Evolutionary conservation across 2,888 invertebrate species (phyloP).

Genomic region (Cynaeus angustus): DNA sequence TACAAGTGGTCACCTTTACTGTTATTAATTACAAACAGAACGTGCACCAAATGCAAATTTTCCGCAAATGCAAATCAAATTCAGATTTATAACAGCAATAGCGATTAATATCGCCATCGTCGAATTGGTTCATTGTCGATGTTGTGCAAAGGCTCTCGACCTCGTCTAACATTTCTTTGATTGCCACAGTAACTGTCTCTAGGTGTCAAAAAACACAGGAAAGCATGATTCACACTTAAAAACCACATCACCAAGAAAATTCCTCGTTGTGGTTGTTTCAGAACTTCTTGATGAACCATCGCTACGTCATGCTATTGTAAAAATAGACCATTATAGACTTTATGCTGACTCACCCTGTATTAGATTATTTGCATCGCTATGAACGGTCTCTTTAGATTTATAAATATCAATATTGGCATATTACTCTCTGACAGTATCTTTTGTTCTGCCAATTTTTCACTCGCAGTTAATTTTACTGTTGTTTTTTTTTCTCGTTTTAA

Average conservation of each 20-base stretch:
- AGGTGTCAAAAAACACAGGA: conserved; percentile 3
- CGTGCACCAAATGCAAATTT: conserved; percentile 1
- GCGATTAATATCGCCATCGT: not conserved
- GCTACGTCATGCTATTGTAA: not conserved
- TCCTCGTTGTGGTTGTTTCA: conserved; percentile 7
- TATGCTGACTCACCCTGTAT: conserved; percentile 25
- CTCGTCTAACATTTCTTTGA: conserved; percentile 28
- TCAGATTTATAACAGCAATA: not conserved
- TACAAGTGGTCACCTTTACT: not conserved
- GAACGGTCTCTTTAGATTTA: not conserved
- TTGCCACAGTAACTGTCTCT: conserved; percentile 19
- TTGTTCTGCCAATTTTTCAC: conserved; percentile 14
- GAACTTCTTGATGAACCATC: not conserved
- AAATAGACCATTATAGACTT: conserved; percentile 6
- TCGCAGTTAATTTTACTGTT: conserved; percentile 9
- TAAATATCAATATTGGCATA: not conserved
- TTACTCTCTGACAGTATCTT: not conserved
- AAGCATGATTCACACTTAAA: conserved; percentile 16
- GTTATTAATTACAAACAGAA: not conserved
- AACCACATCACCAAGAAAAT: conserved; percentile 9
- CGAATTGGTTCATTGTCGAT: conserved; percentile 7
- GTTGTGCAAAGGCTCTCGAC: conserved; percentile 11
- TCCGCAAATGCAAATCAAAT: not conserved
- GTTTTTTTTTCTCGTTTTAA: not conserved
- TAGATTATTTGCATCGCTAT: not conserved